Conservation (phyloP, 1,140 invertebrate genomes). For the Achatina immaculata region DNA sequence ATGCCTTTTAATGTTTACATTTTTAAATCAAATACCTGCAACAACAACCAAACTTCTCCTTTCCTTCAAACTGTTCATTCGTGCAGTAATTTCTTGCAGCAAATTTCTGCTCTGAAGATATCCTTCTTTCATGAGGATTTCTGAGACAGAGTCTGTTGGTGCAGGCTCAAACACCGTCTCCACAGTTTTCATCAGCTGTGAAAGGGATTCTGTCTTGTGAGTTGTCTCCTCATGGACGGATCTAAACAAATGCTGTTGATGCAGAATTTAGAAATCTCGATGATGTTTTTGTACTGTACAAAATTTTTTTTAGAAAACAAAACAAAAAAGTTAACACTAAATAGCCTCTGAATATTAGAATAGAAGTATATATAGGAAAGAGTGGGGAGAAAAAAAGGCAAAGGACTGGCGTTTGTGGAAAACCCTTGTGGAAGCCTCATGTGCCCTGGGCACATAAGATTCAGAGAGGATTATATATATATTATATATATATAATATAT, state of each 20-base stretch:
- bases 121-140: neutral
- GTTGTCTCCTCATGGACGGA: neutral
- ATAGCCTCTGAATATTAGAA: neutral
- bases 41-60: neutral
- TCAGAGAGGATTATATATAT: no score
- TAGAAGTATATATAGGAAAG: neutral
- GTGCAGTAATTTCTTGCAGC: neutral
- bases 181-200: neutral
- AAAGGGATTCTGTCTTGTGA: neutral
- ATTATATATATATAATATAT: no score
- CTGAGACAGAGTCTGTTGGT: conserved; percentile 2
- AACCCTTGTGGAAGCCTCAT: no score
- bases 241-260: neutral
- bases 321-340: neutral
- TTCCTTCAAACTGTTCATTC: neutral
- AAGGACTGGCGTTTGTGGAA: no score
- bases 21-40: no score
- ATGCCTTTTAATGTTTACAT: no score
- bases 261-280: neutral
- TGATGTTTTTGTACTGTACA: neutral
- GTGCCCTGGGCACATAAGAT: no score
- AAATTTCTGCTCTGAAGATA: neutral
- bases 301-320: neutral
- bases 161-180: neutral
- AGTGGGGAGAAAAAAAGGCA: neutral